Conservation (phyloP, 2,113 vertebrate genomes). For the Saguinus imperator region DNA sequence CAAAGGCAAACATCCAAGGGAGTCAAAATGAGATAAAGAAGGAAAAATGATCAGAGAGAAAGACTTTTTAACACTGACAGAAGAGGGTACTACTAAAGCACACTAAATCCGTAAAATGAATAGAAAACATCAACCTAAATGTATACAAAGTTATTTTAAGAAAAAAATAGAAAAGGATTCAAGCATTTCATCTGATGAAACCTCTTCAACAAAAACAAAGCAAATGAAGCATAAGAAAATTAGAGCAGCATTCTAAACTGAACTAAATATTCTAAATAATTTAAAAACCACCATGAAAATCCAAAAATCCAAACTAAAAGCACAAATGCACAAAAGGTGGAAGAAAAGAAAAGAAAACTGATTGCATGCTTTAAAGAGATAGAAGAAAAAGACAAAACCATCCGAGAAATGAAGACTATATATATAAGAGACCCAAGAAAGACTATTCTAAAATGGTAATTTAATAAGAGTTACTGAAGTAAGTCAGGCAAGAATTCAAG, state of each 20-base stretch:
- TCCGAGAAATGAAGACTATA: neutral
- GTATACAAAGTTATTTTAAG: neutral
- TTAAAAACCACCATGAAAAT: neutral
- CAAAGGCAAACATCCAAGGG: neutral
- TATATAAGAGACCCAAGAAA: neutral
- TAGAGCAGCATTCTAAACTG: neutral
- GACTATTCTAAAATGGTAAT: neutral
- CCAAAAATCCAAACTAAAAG: neutral
- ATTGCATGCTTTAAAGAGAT: neutral
- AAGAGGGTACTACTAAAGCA: neutral
- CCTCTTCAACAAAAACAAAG: neutral
- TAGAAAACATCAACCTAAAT: neutral
- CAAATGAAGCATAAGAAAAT: neutral
- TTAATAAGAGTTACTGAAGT: neutral
- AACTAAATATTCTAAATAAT: neutral
- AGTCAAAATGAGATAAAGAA: neutral
- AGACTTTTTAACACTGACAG: neutral
- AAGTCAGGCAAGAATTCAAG: neutral
- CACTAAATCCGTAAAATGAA: neutral
- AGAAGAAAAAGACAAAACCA: neutral
- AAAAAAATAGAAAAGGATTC: neutral
- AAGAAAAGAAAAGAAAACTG: neutral
- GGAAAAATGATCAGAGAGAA: neutral
- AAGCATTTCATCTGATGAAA: neutral
- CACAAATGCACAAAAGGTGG: neutral